Evolutionary conservation across 2,113 vertebrate genomes (phyloP).

Genomic region (Pagrus major): DNA sequence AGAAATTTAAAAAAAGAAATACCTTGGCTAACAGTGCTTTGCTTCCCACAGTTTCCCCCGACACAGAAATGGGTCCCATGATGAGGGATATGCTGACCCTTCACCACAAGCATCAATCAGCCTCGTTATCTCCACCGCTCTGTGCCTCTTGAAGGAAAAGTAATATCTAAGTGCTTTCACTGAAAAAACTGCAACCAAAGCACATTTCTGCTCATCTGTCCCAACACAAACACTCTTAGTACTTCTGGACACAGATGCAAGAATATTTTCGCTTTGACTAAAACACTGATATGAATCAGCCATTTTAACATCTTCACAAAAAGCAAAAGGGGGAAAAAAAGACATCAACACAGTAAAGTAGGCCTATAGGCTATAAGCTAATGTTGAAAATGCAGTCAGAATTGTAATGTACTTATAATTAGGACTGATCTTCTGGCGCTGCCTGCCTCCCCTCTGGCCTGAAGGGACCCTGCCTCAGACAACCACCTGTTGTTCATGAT

Average conservation of each 20-base stretch:
- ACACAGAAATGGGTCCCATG: background rate
- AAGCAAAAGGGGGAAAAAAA: background rate
- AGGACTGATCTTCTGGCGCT: background rate
- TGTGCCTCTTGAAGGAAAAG: constrained; percentile 22
- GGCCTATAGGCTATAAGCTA: too few species aligned
- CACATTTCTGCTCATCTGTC: constrained; percentile 11
- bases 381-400: too few species aligned
- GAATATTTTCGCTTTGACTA: background rate
- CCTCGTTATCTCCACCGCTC: constrained; percentile 35
- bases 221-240: background rate
- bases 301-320: background rate
- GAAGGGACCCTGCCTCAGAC: background rate
- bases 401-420: background rate
- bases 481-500: background rate
- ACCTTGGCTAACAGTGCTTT: background rate
- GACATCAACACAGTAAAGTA: too few species aligned
- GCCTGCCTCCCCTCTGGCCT: background rate
- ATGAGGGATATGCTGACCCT: constrained; percentile 36
- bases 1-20: background rate
- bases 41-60: background rate
- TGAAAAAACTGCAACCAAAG: constrained; percentile 11
- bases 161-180: background rate
- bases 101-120: constrained; percentile 41
- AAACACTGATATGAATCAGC: background rate
- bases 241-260: background rate